Evolutionary conservation across 2,888 invertebrate genomes (phyloP).

Genomic region (Dicyrtomina minuta): DNA sequence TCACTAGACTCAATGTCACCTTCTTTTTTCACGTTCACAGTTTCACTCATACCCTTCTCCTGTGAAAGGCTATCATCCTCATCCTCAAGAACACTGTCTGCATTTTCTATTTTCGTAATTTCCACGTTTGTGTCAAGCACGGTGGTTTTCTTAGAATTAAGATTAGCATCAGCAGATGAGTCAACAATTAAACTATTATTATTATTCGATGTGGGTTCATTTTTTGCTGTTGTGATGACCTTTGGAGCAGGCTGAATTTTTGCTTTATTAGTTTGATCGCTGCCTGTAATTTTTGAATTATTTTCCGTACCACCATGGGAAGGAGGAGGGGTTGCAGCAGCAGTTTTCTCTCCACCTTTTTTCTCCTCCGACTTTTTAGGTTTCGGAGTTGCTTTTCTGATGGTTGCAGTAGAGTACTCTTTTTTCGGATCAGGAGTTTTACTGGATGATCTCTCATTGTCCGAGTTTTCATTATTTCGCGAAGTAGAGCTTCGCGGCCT

Average conservation of each 20-base stretch:
- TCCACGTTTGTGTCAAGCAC: too few relatives aligned
- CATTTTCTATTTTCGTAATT: too few relatives aligned
- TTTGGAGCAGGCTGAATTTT: background rate
- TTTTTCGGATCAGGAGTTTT: slow-evolving; percentile 13
- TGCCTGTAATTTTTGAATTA: background rate
- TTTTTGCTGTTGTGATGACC: background rate
- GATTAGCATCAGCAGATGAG: background rate
- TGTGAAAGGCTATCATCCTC: too few relatives aligned
- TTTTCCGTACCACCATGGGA: background rate
- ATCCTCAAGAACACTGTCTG: too few relatives aligned
- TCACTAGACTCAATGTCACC: background rate
- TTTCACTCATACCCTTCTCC: background rate
- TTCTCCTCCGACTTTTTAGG: slow-evolving; percentile 17
- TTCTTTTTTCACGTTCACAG: background rate
- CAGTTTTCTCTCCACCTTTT: slow-evolving; percentile 17
- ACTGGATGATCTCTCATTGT: background rate
- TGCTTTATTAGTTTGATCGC: background rate
- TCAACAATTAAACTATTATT: slow-evolving; percentile 2
- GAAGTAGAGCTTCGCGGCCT: slow-evolving; percentile 5
- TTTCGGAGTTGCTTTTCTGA: slow-evolving; percentile 16
- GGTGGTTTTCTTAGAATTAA: too few relatives aligned
- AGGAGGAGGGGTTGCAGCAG: background rate
- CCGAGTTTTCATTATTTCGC: background rate
- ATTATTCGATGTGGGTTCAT: background rate
- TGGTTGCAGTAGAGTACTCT: background rate